These are phyloP conservation scores for Cardiocondyla obscurior DNA, from an alignment of 1,140 invertebrate genomes.

Conservation along the genomic window DNA sequence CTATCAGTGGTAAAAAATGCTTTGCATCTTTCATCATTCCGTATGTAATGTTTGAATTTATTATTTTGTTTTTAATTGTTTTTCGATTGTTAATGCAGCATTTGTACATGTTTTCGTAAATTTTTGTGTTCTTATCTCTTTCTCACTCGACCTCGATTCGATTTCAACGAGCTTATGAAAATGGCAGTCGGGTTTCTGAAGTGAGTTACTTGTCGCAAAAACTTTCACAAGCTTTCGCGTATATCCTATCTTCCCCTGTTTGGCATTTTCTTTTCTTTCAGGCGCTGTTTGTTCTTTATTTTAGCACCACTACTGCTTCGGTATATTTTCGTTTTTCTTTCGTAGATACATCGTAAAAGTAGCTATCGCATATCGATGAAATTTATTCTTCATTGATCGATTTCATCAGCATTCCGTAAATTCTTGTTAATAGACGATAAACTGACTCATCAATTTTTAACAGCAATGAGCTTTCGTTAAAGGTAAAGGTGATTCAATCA, in stretches of 20 bases:
- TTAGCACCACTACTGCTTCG: not conserved
- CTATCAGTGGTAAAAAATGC: not conserved
- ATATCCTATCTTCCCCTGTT: constrained; percentile 8
- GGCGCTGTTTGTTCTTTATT: constrained; percentile 18
- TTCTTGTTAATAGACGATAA: constrained; percentile 22
- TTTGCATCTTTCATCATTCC: not conserved
- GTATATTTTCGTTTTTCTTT: not conserved
- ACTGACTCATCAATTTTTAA: constrained; percentile 21
- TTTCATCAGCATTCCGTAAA: constrained; percentile 9
- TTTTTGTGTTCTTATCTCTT: constrained; percentile 25
- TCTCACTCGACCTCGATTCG: constrained; percentile 51
- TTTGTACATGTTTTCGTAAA: not conserved
- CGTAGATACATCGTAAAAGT: not conserved
- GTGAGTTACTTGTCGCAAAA: constrained; percentile 60
- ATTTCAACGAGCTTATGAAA: constrained; percentile 66
- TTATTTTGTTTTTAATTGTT: constrained; percentile 1
- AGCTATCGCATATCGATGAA: constrained; percentile 25
- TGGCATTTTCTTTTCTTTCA: constrained; percentile 26
- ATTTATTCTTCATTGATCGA: constrained; percentile 42
- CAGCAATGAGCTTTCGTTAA: constrained; percentile 22
- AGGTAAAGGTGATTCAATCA: not conserved
- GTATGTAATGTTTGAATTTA: not conserved
- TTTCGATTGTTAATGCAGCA: constrained; percentile 14
- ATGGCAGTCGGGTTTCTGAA: constrained; percentile 58
- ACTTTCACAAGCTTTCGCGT: constrained; percentile 52